Percentiles rank a stretch among this genome's conserved stretches.
These are phyloP conservation scores for Vanessa tameamea DNA, from an alignment of 1,140 invertebrate genomes.

Conservation along the genomic window DNA sequence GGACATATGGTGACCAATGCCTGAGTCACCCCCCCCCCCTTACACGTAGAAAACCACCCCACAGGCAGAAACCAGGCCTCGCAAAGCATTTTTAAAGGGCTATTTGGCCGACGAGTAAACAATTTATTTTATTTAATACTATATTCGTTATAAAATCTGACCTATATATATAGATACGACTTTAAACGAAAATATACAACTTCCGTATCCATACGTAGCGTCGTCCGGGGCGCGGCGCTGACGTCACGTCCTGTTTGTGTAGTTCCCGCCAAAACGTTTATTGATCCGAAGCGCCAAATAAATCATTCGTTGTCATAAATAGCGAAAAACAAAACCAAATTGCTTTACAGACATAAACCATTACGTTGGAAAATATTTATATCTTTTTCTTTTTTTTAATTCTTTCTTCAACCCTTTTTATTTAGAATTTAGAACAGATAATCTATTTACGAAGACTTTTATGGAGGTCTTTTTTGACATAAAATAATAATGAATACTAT, in stretches of 20 bases:
- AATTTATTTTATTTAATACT: no score
- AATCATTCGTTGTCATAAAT: conserved; percentile 33
- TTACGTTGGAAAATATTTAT: neutral
- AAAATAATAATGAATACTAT: no score
- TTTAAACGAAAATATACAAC: conserved; percentile 21
- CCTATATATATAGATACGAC: neutral
- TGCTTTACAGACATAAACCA: neutral
- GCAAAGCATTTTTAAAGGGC: no score
- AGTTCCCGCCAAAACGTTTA: conserved; percentile 42
- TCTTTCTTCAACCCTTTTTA: neutral
- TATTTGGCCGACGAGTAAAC: no score
- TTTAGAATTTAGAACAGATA: no score
- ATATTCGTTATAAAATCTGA: neutral
- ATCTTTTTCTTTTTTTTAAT: neutral
- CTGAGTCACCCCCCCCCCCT: no score
- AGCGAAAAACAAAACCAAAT: conserved; percentile 1
- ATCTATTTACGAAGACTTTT: no score
- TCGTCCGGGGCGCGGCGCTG: conserved; percentile 26
- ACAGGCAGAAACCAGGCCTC: no score
- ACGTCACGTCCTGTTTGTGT: conserved; percentile 40
- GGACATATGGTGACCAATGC: no score
- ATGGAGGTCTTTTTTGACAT: no score
- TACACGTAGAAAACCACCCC: no score
- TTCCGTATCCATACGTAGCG: conserved; percentile 24
- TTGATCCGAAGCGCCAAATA: conserved; percentile 36